A percentile compares a stretch with the other conserved stretches of the same genome.
phyloP scores from a whole-genome alignment of 2,888 invertebrate genomes.

The Ectemnius continuus region DNA sequence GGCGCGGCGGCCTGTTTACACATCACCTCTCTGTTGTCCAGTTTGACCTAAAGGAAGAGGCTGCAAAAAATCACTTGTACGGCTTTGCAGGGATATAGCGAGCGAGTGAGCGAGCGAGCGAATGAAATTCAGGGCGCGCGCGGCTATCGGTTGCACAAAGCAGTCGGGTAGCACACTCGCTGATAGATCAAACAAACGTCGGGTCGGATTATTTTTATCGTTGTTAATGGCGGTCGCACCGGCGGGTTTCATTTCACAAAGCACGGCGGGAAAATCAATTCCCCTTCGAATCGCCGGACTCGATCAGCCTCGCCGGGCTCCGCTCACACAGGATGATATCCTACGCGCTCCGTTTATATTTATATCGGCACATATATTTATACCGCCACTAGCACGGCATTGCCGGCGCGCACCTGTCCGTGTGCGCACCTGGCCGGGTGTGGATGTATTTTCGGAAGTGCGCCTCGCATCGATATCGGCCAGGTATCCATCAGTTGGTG shows the following conservation, averaged over 20 bases:
- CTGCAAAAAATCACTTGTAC: too few relatives aligned
- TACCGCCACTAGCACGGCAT: neutral
- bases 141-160: slow-evolving; percentile 54
- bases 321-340: slow-evolving; percentile 23
- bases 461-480: slow-evolving; percentile 15
- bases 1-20: slow-evolving; percentile 30
- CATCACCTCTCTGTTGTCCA: slow-evolving; percentile 16
- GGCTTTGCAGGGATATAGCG: neutral
- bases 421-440: neutral
- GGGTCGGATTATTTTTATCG: slow-evolving; percentile 76
- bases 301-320: slow-evolving; percentile 48
- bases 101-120: slow-evolving; percentile 18
- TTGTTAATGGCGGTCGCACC: slow-evolving; percentile 73
- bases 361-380: slow-evolving; percentile 28
- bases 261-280: slow-evolving; percentile 74
- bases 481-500: slow-evolving; percentile 47
- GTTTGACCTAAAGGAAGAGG: too few relatives aligned
- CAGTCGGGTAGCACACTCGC: slow-evolving; percentile 61
- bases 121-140: slow-evolving; percentile 40
- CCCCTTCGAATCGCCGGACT: slow-evolving; percentile 55
- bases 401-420: neutral
- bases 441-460: slow-evolving; percentile 20
- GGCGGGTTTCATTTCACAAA: slow-evolving; percentile 75
- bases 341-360: slow-evolving; percentile 32
- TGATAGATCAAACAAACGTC: slow-evolving; percentile 76